Base-by-base conservation (phyloP, 1,140 invertebrate species). In the Uloborus diversus region DNA sequence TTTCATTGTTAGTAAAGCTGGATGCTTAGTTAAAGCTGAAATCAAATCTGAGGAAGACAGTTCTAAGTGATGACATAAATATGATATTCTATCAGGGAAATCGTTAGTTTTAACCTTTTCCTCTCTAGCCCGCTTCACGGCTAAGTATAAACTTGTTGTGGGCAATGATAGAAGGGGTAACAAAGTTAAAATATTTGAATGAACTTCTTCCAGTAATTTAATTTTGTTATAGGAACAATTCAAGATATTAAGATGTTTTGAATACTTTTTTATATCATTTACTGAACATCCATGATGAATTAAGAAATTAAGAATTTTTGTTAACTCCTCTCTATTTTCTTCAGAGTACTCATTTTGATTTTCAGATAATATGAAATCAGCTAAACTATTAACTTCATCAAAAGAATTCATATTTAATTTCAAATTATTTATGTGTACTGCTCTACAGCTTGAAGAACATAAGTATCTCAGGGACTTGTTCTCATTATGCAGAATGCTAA, bases 31-130 rank as follows among this genome's bases (percentile, higher is more conserved):
- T 23, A 79, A 37, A 4, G 28, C 28, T 17, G 51, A 27, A 2
- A 79, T 14, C 20, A 79, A 13, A 42, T 79, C 37, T 5, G 4
- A 20, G 14, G 17, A 4, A 14, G 33, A 4, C 13, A 57, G 25
- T 33, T 69, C 53, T 13, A 79, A 25, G 13, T 79, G 53, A 37
- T 59, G 56, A 25, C 33, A 49, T 7, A 79, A 61, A 61, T 69
- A 79, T 14, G 33, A 23, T 17, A 79, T 61, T 1, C 76, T 64
- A 33, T 59, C 35, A 59, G 64, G 51, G 51, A 79, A 79, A 32
- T 32, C 37, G 27, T 49, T 23, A 2, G 35, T 56, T 17, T 53
- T 23, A 65, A 51, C 27, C 5, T 57, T 65, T n/a, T 66, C 61
- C 17, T 56, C 23, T 14, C 27, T 33, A 2, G 65, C 59, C 27